phyloP scores from a whole-genome alignment of 2,888 invertebrate species.

The Piscicola geometra region DNA sequence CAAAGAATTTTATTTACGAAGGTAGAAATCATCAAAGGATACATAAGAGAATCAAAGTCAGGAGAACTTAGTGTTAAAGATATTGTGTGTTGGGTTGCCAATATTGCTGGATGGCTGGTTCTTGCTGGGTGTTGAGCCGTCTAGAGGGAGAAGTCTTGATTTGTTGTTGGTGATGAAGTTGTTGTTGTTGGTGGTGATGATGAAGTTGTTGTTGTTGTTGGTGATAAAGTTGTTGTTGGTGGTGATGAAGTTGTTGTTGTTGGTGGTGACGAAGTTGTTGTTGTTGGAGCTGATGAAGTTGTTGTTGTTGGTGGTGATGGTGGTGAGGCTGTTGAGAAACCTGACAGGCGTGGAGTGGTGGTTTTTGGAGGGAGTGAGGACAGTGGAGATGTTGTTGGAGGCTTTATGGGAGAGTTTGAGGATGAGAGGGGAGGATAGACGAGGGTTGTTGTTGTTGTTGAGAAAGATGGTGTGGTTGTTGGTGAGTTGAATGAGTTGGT shows the following conservation, averaged over 20 bases:
- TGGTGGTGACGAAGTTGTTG: slow-evolving; percentile 24
- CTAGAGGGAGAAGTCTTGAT: no score
- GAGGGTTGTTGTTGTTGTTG: not conserved
- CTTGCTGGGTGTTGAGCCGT: no score
- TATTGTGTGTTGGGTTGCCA: no score
- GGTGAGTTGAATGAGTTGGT: not conserved
- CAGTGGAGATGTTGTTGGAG: not conserved
- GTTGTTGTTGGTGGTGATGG: no score
- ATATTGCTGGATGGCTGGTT: no score
- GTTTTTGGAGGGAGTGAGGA: not conserved
- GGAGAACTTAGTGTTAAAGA: no score
- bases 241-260: slow-evolving; percentile 20
- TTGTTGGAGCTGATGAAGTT: not conserved
- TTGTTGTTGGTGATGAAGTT: no score
- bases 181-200: no score
- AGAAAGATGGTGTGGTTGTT: not conserved
- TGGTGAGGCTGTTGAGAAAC: not conserved
- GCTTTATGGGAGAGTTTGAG: not conserved
- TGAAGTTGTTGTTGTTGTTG: slow-evolving; percentile 1
- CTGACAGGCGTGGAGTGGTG: not conserved
- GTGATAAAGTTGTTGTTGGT: slow-evolving; percentile 13
- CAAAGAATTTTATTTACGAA: no score
- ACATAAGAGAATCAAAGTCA: no score
- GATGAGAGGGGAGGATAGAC: slow-evolving; percentile 3
- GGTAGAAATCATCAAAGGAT: no score